A percentile compares a stretch with the other conserved stretches of the same genome.
These are phyloP conservation scores for Eurytoma californica DNA, from an alignment of 2,888 invertebrate genomes.

Conservation along the genomic window DNA sequence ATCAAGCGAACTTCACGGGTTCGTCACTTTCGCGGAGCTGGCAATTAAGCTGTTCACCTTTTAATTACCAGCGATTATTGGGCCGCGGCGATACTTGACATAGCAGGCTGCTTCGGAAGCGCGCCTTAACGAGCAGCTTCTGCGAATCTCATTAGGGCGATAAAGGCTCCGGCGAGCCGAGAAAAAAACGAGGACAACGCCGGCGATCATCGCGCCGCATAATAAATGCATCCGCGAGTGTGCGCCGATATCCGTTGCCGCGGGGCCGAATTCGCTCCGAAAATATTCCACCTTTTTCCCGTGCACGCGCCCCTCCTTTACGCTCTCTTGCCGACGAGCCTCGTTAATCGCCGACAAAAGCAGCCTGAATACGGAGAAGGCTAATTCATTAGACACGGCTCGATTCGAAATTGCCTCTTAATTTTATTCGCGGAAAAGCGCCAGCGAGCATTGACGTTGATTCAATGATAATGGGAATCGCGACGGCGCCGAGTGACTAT, in stretches of 20 bases:
- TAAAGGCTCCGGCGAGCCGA: constrained; percentile 4
- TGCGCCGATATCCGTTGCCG: no score
- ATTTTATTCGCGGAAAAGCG: constrained; percentile 23
- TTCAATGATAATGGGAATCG: constrained; percentile 28
- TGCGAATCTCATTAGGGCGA: constrained; percentile 40
- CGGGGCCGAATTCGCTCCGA: no score
- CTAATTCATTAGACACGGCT: constrained; percentile 27
- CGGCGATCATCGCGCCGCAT: constrained; percentile 23
- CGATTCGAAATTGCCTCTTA: constrained; percentile 28
- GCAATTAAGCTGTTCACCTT: constrained; percentile 4
- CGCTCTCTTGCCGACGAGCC: not conserved
- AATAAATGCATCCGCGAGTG: constrained; percentile 34
- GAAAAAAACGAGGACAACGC: not conserved
- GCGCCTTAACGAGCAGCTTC: constrained; percentile 25
- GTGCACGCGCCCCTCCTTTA: no score
- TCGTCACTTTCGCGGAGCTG: constrained; percentile 16
- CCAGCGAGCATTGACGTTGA: not conserved
- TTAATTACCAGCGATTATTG: constrained; percentile 32
- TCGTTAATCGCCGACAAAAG: constrained; percentile 5
- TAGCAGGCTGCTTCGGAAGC: not conserved
- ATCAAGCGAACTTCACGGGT: no score
- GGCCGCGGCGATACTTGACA: not conserved
- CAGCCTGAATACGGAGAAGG: constrained; percentile 26
- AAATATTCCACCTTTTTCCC: no score
- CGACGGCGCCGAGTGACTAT: not conserved